phyloP scores from a whole-genome alignment of 2,113 vertebrate species.

The Seriola rivoliana region DNA sequence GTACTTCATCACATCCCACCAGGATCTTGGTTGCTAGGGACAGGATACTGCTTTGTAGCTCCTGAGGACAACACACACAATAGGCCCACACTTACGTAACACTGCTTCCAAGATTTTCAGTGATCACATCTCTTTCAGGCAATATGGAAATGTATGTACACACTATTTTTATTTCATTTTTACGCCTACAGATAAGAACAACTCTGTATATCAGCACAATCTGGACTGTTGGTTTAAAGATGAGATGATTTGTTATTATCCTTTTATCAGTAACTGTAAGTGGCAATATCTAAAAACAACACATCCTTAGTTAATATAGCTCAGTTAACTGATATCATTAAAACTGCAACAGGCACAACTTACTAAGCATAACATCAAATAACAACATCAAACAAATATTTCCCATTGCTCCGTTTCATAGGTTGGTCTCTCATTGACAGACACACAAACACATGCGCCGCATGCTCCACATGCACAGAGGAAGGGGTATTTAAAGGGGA shows the following conservation, averaged over 20 bases:
- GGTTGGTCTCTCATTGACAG: conserved; percentile 6
- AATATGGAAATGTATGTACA: background rate
- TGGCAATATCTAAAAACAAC: conserved; percentile 7
- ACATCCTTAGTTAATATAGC: background rate
- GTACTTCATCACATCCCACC: conserved; percentile 96
- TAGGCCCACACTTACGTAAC: conserved; percentile 79
- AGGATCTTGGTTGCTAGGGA: conserved; percentile 95
- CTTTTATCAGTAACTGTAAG: background rate
- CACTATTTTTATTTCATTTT: background rate
- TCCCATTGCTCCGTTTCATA: background rate
- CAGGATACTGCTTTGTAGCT: conserved; percentile 95
- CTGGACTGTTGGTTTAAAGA: background rate
- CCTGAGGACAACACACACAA: conserved; percentile 83
- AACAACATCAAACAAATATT: conserved; percentile 1
- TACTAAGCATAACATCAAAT: background rate
- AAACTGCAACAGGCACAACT: conserved; percentile 14
- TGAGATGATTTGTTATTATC: background rate
- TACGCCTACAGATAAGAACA: background rate
- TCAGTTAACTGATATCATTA: conserved; percentile 3
- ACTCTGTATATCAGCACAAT: background rate
- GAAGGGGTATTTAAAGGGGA: conserved; percentile 90
- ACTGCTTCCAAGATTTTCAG: conserved; percentile 54
- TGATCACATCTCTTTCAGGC: background rate
- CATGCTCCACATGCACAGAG: conserved; percentile 18
- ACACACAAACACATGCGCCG: conserved; percentile 23